These are phyloP conservation scores for Pterobdella sp. DNA, from an alignment of 2,888 invertebrate species.

Conservation along the genomic window DNA sequence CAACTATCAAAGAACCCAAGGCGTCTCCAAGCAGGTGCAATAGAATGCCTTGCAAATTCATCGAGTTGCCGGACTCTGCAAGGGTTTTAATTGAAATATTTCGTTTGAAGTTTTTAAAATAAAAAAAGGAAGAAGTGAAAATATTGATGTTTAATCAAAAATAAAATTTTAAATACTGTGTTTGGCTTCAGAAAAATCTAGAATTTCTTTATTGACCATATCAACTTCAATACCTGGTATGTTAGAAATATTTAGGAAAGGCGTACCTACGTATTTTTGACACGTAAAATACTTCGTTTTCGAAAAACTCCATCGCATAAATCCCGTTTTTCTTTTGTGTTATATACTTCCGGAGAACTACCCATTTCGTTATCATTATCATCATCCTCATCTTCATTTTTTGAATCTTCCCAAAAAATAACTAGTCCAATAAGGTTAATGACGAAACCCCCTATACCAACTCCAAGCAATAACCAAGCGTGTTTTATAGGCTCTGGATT, in stretches of 20 bases:
- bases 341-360: too few species aligned
- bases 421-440: constrained; percentile 85
- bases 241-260: too few species aligned
- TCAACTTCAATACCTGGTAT: too few species aligned
- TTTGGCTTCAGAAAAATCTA: background rate
- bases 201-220: background rate
- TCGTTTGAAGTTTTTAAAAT: too few species aligned
- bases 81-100: background rate
- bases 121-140: too few species aligned
- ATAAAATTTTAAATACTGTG: background rate
- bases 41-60: constrained; percentile 99
- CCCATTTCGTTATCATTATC: background rate
- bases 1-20: constrained; percentile 83
- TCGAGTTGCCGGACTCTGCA: constrained; percentile 57
- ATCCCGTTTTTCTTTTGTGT: background rate
- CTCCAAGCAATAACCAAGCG: constrained; percentile 66
- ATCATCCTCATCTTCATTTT: background rate
- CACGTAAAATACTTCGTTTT: too few species aligned
- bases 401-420: constrained; percentile 60
- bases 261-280: too few species aligned
- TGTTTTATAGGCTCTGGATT: constrained; percentile 15
- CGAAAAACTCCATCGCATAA: background rate
- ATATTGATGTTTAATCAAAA: too few species aligned
- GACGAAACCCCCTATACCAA: constrained; percentile 77
- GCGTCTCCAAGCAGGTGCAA: constrained; percentile 94